phyloP scores from a whole-genome alignment of 2,113 vertebrate species.

The Trematocara zebra region DNA sequence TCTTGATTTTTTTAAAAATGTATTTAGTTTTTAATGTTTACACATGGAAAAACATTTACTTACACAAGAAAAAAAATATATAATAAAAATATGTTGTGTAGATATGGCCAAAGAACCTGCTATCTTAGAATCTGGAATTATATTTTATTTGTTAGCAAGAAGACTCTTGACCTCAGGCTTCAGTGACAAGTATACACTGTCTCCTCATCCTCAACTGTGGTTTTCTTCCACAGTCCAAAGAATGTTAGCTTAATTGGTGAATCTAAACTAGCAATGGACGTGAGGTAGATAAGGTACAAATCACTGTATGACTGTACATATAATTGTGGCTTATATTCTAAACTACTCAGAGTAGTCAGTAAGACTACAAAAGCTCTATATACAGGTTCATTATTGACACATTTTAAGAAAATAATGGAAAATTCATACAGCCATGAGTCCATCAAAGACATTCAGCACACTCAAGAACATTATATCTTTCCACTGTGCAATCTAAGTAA shows the following conservation, averaged over 20 bases:
- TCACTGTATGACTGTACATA: not conserved
- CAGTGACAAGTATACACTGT: not conserved
- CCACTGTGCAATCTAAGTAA: not conserved
- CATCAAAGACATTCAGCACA: not conserved
- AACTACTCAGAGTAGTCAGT: not conserved
- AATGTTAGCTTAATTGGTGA: not conserved
- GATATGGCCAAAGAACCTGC: not conserved
- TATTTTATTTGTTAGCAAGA: not conserved
- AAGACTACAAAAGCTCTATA: not conserved
- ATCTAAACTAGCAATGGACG: not conserved
- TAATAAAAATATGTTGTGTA: not conserved
- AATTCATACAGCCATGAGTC: not conserved
- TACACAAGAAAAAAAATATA: not conserved
- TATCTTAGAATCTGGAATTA: not conserved
- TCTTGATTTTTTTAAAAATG: not conserved
- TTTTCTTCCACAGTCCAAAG: not conserved
- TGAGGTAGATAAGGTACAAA: not conserved
- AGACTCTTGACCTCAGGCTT: not conserved
- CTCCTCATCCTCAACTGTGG: not conserved
- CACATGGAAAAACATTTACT: not conserved
- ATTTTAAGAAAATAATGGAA: not conserved
- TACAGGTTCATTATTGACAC: not conserved
- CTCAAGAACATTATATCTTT: not conserved
- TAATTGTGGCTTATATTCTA: not conserved
- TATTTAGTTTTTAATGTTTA: not conserved